Base-by-base conservation (phyloP, 2,797 vertebrate species). In the Poeciliopsis infans region DNA sequence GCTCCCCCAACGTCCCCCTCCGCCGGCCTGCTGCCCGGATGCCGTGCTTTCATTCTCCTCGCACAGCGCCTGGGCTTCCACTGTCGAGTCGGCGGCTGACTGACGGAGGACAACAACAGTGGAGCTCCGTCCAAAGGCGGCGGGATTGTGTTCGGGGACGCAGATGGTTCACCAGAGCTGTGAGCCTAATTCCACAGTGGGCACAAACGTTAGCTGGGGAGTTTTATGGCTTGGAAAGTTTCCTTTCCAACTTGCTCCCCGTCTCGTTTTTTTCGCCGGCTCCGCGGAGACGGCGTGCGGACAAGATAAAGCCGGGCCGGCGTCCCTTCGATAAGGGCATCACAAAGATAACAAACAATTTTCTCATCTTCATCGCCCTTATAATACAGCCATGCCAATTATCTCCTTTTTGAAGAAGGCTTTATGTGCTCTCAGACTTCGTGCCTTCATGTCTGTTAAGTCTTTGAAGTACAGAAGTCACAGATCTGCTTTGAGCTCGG, bases 71-170 rank as follows among this genome's bases (percentile, higher is more conserved):
- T 83, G 80, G 74, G 81, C 83, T 83, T 81, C 83, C 18, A 78
- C 86, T 85, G 77, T 85, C 81, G 84, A 84, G 85, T 87, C 80
- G 78, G 86, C 74, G 53, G 82, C 86, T 83, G 88, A 89, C 90
- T 87, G 85, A 83, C 82, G 78, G 51, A 72, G 75, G 74, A 85
- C 80, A 25, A 78, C 83, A 72, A 72, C 78, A 75, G 68, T 49
- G 39, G 75, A 71, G 81, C 45, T 79, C 68, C 77, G 75, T 79
- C 77, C 64, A 82, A 79, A 72, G 51, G 59, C 86, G 78, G 70
- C 78, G 31, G 79, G 83, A 71, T 45, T 77, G 7, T 74, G 11
- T 73, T 86, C 61, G 61, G 69, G 79, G 49, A 82, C 55, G 75
- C 83, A 85, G 82, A 79, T 86, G 82, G 85, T 88, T 89, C 78